Base-by-base conservation (phyloP, 2,888 invertebrate genomes). In the Nomada fabriciana region DNA sequence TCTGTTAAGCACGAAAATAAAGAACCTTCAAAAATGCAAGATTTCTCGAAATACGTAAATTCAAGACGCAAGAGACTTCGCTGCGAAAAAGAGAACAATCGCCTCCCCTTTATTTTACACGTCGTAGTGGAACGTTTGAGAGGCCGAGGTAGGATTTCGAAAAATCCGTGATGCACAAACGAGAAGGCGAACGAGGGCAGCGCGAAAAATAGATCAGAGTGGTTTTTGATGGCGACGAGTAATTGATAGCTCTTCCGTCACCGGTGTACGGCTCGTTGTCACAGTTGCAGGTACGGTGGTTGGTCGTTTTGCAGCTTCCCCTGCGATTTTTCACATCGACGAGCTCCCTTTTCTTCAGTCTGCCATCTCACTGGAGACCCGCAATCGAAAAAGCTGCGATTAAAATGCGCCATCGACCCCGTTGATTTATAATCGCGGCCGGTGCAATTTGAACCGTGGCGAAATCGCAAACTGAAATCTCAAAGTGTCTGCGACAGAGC, bases 141-240 rank as follows among this genome's bases (percentile, higher is more conserved):
- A 15, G 29, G 1, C 2, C 36, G 36, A 36, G 13, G 23, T 43
- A 2, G 53, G 53, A 43, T 64, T 79, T 70, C 20, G 5, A 52
- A 25, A 70, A 65, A 59, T 13, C 36, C 55, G 50, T n/a, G 43
- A 25, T 67, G 3, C 61, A 25, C 85, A 86, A 88, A 88, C 89
- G 87, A 85, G 84, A 84, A 87, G 87, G 84, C 86, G 87, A 85
- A 85, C 85, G 86, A 84, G 88, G 20, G 25, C n/a, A 87, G 88
- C 86, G 85, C 77, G 88, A 86, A 84, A 90, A 91, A 91, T 91
- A 90, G 89, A 90, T 91, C 88, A 86, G 90, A 87, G 86, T 73
- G 78, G 80, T 82, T 80, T 82, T 82, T 85, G 87, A 88, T 85
- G 81, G 80, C 86, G 85, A 81, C 85, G 82, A 81, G 88, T 89